phyloP scores from a whole-genome alignment of 2,888 invertebrate species.

The Andrena fulva region DNA sequence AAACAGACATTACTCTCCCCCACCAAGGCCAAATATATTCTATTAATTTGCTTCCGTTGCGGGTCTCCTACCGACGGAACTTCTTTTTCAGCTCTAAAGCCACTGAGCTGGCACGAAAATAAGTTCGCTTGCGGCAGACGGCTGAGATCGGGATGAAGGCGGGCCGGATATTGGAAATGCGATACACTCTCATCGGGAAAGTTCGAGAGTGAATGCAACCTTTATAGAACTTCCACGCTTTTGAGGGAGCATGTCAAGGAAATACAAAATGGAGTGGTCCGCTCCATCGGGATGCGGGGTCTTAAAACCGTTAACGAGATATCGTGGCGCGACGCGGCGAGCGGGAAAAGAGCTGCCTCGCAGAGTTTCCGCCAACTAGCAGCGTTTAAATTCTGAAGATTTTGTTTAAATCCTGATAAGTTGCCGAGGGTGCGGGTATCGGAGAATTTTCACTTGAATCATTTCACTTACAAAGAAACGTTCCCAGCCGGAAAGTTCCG shows the following conservation, averaged over 20 bases:
- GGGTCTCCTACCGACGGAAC: conserved; percentile 11
- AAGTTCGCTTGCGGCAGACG: conserved; percentile 39
- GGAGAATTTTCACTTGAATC: too few relatives aligned
- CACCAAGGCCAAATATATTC: neutral
- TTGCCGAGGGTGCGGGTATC: too few relatives aligned
- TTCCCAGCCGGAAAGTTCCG: too few relatives aligned
- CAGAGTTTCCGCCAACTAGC: neutral
- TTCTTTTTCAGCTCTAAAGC: conserved; percentile 18
- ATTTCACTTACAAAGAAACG: too few relatives aligned
- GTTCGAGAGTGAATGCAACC: conserved; percentile 61
- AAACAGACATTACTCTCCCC: too few relatives aligned
- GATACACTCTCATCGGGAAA: conserved; percentile 56
- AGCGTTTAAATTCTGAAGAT: too few relatives aligned
- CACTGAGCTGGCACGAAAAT: conserved; percentile 39
- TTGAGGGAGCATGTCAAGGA: conserved; percentile 18
- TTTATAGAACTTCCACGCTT: conserved; percentile 40
- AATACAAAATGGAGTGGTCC: conserved; percentile 24
- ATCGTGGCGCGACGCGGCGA: neutral
- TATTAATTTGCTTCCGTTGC: conserved; percentile 43
- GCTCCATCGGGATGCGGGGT: neutral
- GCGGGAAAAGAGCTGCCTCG: conserved; percentile 3
- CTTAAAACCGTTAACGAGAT: conserved; percentile 36
- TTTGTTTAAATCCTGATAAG: too few relatives aligned
- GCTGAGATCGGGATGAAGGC: conserved; percentile 24
- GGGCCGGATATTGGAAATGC: conserved; percentile 65